Conservation (phyloP, 2,797 vertebrate genomes). For the Sebastes steindachneri region DNA sequence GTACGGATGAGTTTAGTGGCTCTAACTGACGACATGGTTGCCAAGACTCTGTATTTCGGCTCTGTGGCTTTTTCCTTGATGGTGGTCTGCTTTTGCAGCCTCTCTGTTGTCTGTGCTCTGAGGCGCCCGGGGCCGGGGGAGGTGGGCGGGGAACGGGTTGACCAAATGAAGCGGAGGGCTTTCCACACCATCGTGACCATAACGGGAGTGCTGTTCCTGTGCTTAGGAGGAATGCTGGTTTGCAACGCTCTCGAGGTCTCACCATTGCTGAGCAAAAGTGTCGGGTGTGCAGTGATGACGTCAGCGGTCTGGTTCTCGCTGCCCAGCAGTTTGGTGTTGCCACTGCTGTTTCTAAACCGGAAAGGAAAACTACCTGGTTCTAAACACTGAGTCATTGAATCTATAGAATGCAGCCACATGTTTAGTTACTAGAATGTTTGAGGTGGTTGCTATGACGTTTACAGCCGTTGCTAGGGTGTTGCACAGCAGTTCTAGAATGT, state of each 20-base stretch:
- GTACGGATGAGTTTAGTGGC: too few species aligned
- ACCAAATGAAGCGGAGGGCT: background rate
- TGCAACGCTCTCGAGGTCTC: background rate
- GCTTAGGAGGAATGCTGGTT: background rate
- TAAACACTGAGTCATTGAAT: background rate
- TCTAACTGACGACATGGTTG: background rate
- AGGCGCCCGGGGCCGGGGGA: constrained; percentile 6
- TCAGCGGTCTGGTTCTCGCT: background rate
- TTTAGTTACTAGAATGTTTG: too few species aligned
- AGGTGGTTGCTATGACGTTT: too few species aligned
- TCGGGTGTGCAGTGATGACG: background rate
- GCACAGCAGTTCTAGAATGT: too few species aligned
- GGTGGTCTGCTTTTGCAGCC: background rate
- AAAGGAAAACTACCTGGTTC: background rate
- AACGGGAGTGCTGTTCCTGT: background rate
- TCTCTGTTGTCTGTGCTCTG: constrained; percentile 7
- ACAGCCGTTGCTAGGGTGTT: too few species aligned
- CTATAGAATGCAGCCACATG: too few species aligned
- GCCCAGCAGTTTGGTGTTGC: background rate
- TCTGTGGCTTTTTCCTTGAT: fast-evolving
- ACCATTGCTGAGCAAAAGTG: background rate
- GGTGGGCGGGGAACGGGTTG: background rate
- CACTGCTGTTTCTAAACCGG: background rate
- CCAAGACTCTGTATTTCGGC: background rate
- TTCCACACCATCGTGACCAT: background rate